Evolutionary conservation across 2,113 vertebrate species (phyloP), one percentile per base, ranked within the genome.

Genomic region (Cebidichthys violaceus): DNA sequence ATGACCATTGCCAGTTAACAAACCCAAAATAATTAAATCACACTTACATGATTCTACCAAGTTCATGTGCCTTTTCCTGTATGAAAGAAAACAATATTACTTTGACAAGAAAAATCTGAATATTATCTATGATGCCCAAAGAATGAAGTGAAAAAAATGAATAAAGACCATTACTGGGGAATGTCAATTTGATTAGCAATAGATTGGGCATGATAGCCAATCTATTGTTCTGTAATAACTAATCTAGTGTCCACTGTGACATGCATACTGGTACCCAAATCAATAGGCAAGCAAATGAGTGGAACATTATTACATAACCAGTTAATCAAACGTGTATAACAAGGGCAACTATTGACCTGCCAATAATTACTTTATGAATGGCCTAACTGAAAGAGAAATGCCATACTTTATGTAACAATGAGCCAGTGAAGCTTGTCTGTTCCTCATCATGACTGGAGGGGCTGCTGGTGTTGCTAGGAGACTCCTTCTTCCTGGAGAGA

Each of bases 41-140:
- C 45, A 94, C 95, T 95, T 82, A 96, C 95, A 87, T 90, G 68
- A 94, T 90, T 86, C 31, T 86, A 18, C 86, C 82, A 39, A 89
- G 24, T 22, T 93, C 95, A 24, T 88, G 80, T 29, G 67, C 13
- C 61, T 83, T 87, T 71, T 93, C 92, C 95, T 96, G 76, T 24
- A 50, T 64, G 22, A 9, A 86, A 86, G 54, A 59, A 77, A 64
- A 85, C 33, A 84, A 31, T 62, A 39, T 47, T 6, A 69, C 10
- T 22, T 55, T 43, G 0, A 64, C 18, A 27, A 70, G n/a, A 47
- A 4, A 37, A 65, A 27, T 85, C 9, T 66, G 35, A 73, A 20
- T 57, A 65, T 0, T 61, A 31, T 60, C 39, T 4, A 81, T 70
- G 22, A 69, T 35, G 45, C 14, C 24, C 37, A 76, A 76, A 74